phyloP scores from a whole-genome alignment of 2,113 vertebrate species.

The Syngnathoides biaculeatus region DNA sequence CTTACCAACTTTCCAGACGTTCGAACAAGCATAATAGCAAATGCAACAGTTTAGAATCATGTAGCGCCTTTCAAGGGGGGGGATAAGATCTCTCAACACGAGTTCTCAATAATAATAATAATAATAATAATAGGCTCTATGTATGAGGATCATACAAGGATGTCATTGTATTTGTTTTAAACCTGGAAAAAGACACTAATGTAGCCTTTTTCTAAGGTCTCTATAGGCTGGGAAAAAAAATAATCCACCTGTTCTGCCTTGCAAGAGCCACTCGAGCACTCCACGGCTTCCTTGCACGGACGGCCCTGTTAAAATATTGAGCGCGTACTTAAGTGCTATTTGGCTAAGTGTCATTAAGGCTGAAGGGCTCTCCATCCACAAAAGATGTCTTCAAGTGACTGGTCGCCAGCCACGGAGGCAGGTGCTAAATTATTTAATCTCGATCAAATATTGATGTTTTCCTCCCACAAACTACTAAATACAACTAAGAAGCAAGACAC shows the following conservation, averaged over 20 bases:
- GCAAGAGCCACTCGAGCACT: constrained; percentile 45
- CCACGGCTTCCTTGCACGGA: constrained; percentile 54
- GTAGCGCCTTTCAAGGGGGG: too few relatives aligned
- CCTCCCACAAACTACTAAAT: constrained; percentile 68
- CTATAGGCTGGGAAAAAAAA: constrained; percentile 16
- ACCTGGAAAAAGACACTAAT: constrained; percentile 25
- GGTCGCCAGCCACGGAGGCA: constrained; percentile 62
- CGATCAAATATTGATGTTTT: constrained; percentile 71
- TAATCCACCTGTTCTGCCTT: constrained; percentile 63
- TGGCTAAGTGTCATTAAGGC: constrained; percentile 78
- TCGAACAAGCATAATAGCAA: too few relatives aligned
- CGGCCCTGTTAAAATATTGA: constrained; percentile 79
- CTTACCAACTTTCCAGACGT: too few relatives aligned
- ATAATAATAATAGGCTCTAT: neutral
- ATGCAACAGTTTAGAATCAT: too few relatives aligned
- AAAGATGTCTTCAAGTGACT: constrained; percentile 76
- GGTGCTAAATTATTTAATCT: constrained; percentile 74
- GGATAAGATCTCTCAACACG: too few relatives aligned
- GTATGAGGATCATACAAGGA: constrained; percentile 12
- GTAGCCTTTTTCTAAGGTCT: constrained; percentile 29
- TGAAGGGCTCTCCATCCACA: constrained; percentile 75
- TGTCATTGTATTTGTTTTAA: constrained; percentile 12
- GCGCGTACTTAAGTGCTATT: constrained; percentile 81
- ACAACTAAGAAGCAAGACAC: constrained; percentile 40
- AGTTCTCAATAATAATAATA: neutral